Conservation (phyloP, 2,888 invertebrate genomes). For the Balanococcus diminutus region DNA sequence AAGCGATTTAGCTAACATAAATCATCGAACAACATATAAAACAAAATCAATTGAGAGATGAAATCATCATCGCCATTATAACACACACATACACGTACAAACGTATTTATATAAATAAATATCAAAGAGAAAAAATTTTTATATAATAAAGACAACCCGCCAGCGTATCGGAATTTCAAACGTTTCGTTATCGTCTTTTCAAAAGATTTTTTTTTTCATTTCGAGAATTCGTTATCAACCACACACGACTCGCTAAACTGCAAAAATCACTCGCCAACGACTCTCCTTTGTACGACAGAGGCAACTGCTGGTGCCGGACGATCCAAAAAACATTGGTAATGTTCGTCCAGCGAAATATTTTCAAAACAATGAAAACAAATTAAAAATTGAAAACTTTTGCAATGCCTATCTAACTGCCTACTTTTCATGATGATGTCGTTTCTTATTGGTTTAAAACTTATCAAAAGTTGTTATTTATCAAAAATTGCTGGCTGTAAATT, state of each 20-base stretch:
- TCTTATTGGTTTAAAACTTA: too few relatives aligned
- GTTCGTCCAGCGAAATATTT: too few relatives aligned
- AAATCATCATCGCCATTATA: neutral
- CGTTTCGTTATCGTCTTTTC: neutral
- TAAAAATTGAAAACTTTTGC: too few relatives aligned
- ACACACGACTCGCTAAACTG: neutral
- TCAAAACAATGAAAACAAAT: too few relatives aligned
- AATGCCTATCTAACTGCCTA: too few relatives aligned
- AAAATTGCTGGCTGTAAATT: too few relatives aligned
- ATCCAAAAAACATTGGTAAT: neutral
- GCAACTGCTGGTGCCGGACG: neutral
- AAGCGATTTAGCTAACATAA: conserved; percentile 18
- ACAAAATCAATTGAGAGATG: neutral
- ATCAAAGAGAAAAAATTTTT: neutral
- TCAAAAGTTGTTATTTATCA: too few relatives aligned
- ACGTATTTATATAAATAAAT: neutral
- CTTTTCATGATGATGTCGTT: too few relatives aligned
- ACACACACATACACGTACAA: neutral
- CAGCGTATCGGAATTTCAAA: neutral
- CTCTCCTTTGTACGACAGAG: too few relatives aligned
- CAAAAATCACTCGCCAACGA: neutral
- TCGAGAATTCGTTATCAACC: neutral
- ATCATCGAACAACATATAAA: conserved; percentile 13
- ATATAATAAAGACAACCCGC: neutral
- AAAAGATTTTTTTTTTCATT: neutral